Base-by-base conservation (phyloP, 2,113 vertebrate species). In the Martes martes region DNA sequence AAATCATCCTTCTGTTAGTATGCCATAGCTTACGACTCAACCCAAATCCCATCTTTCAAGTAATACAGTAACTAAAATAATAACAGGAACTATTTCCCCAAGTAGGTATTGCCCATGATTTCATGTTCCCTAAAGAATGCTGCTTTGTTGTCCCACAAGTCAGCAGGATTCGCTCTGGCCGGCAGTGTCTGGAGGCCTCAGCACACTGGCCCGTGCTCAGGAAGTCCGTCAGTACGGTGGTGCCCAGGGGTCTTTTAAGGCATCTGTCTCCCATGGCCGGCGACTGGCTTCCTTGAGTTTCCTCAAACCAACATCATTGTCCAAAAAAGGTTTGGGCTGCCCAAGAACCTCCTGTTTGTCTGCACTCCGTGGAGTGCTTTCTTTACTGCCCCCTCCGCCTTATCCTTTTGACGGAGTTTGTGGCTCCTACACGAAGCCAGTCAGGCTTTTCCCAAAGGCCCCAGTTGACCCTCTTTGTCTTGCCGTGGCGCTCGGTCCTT, bases 21-120 rank as follows among this genome's bases (percentile, higher is more conserved):
- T 6, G 0, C 61, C 24, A 39, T 33, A 71, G 85, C 15, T 90
- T 55, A 52, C 9, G 18, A 31, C 76, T 81, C 50, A 90, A 94
- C 78, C 36, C 76, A 85, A 85, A 89, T 83, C 50, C 50, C 1
- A 4, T 82, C n/a, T 85, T 93, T 92, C 33, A 84, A 84, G 50
- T 65, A 19, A 81, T 67, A 33, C 28, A 78, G 89, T 79, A 28
- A 80, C 89, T 81, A 61, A 59, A 13, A 6, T 26, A 63, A 36
- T 21, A 83, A 93, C 57, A n/a, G 21, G 39, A 94, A 67, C 80
- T 42, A 10, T 45, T 87, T 94, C 31, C 42, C 39, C 21, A 73
- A 61, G 61, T 28, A 19, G 76, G 36, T 95, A 55, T 91, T 82
- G 11, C 67, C 45, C 11, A 74, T 85, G 28, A 88, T n/a, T 42